These are phyloP conservation scores for Dreissena rostriformis DNA, from an alignment of 1,140 invertebrate species.

Conservation along the genomic window DNA sequence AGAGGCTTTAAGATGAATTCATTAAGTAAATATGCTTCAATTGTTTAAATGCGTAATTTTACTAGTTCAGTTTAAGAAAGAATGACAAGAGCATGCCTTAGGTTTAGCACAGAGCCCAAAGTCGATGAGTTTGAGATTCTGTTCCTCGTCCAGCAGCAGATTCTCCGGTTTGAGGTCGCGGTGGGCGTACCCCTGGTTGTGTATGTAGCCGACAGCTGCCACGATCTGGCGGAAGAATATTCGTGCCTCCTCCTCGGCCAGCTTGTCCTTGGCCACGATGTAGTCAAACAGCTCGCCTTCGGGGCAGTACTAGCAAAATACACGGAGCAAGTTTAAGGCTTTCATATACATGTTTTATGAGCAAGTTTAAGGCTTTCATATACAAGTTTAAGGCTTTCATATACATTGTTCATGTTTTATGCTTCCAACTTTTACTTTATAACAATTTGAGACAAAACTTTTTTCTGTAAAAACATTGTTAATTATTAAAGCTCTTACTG, in stretches of 20 bases:
- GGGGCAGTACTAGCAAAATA: constrained; percentile 86
- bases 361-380: neutral
- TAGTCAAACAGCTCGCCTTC: constrained; percentile 94
- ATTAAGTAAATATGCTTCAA: no score
- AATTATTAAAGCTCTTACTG: no score
- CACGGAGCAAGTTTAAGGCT: neutral
- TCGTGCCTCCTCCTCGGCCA: constrained; percentile 88
- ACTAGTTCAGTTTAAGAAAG: neutral
- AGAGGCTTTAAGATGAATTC: no score
- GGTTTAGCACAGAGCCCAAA: constrained; percentile 95
- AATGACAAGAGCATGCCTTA: constrained; percentile 76
- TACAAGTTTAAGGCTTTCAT: neutral
- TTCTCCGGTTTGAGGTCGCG: constrained; percentile 94
- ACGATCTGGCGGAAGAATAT: constrained; percentile 91
- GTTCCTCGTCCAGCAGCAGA: constrained; percentile 89
- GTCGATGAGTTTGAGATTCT: constrained; percentile 92
- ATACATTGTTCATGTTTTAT: neutral
- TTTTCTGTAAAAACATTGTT: no score
- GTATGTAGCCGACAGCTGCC: constrained; percentile 89
- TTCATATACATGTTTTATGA: neutral
- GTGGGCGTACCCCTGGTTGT: constrained; percentile 89
- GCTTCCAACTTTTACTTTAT: neutral
- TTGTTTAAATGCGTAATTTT: no score
- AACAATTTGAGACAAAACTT: neutral
- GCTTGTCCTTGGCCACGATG: constrained; percentile 88